Conservation (phyloP, 2,888 invertebrate species). For the Micropterix aruncella region DNA sequence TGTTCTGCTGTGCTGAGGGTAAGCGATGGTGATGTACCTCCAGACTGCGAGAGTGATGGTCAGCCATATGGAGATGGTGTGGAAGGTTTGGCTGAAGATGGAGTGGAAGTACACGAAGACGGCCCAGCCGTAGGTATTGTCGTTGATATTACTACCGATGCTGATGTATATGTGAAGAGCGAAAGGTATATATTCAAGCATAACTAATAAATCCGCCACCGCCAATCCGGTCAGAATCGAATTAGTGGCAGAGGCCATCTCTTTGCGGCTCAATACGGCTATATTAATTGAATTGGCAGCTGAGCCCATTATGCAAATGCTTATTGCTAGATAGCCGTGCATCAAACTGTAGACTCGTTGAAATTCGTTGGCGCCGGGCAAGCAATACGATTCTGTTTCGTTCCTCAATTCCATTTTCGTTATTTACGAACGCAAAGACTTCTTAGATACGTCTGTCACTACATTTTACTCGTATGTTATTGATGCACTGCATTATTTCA, state of each 20-base stretch:
- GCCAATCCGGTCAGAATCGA: conserved; percentile 82
- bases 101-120: conserved; percentile 83
- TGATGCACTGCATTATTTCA: no score
- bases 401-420: no score
- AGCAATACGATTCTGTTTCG: conserved; percentile 42
- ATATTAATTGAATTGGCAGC: conserved; percentile 88
- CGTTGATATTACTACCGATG: conserved; percentile 35
- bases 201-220: conserved; percentile 85
- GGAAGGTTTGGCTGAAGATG: conserved; percentile 75
- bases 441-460: no score
- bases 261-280: conserved; percentile 73
- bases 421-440: no score
- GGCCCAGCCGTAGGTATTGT: conserved; percentile 58
- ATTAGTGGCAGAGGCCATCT: conserved; percentile 88
- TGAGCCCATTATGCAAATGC: conserved; percentile 82
- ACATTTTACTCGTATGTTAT: no score
- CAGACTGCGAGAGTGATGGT: conserved; percentile 88
- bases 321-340: conserved; percentile 75
- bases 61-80: conserved; percentile 86
- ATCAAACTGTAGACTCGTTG: conserved; percentile 51
- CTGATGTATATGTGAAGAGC: conserved; percentile 68
- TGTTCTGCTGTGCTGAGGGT: conserved; percentile 64
- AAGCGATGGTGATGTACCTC: conserved; percentile 76
- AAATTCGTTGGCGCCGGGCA: conserved; percentile 43
- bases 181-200: conserved; percentile 89